These are phyloP conservation scores for Agrochola lychnidis DNA, from an alignment of 2,888 invertebrate genomes.

Conservation along the genomic window DNA sequence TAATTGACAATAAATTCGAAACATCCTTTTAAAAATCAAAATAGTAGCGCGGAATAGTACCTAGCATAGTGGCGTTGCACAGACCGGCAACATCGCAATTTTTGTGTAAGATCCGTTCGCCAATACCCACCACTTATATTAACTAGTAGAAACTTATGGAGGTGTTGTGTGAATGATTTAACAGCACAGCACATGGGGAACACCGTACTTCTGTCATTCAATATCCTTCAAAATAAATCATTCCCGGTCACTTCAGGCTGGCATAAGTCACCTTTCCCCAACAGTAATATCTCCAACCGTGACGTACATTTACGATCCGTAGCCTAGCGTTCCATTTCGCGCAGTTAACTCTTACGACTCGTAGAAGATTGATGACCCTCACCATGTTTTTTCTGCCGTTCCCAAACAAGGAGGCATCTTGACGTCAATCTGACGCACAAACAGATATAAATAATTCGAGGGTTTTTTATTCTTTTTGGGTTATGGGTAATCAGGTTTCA, in stretches of 20 bases:
- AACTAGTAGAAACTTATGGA: background rate
- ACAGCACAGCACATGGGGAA: background rate
- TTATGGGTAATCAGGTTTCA: background rate
- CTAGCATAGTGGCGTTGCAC: no score
- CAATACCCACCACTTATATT: background rate
- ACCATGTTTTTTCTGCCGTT: conserved; percentile 53
- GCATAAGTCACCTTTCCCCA: conserved; percentile 19
- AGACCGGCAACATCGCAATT: no score
- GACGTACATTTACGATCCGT: conserved; percentile 56
- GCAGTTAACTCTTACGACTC: conserved; percentile 53
- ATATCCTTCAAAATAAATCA: conserved; percentile 14
- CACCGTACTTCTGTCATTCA: background rate
- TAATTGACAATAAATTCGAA: no score
- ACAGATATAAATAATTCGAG: conserved; percentile 59
- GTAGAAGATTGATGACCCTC: conserved; percentile 62
- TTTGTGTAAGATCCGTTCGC: background rate
- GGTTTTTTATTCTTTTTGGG: conserved; percentile 28
- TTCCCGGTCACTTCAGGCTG: background rate
- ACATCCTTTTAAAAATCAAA: no score
- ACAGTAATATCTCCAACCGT: conserved; percentile 37
- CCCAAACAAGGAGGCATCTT: conserved; percentile 38
- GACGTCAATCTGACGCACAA: conserved; percentile 58
- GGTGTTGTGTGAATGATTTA: background rate
- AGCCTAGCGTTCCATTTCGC: conserved; percentile 46
- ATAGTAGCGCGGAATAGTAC: no score